phyloP scores from a whole-genome alignment of 2,113 vertebrate genomes.

The Anarrhichthys ocellatus region DNA sequence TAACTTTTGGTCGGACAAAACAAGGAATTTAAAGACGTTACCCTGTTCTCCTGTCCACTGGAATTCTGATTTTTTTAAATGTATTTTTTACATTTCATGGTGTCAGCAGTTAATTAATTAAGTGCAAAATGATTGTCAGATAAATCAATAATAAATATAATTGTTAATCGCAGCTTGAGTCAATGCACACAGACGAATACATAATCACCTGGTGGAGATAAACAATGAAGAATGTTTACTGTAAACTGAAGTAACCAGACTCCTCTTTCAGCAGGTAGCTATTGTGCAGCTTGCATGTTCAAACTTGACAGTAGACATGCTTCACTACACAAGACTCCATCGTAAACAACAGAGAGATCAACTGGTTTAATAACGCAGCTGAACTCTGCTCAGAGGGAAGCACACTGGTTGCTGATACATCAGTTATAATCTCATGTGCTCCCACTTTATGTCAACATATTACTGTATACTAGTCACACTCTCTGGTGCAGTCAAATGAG shows the following conservation, averaged over 20 bases:
- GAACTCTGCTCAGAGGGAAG: neutral
- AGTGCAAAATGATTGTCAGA: too few relatives aligned
- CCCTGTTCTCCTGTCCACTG: neutral
- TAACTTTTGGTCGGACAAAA: neutral
- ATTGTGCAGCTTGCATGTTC: slow-evolving; percentile 16
- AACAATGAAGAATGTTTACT: slow-evolving; percentile 37
- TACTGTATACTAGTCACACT: too few relatives aligned
- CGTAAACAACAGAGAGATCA: slow-evolving; percentile 3
- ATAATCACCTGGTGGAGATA: neutral
- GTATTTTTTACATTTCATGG: neutral
- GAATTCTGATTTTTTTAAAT: neutral
- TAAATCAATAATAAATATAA: neutral
- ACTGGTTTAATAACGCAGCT: neutral
- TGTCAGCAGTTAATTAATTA: neutral
- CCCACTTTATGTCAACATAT: neutral
- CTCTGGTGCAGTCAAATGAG: neutral
- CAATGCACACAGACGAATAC: too few relatives aligned
- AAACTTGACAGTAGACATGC: slow-evolving; percentile 13
- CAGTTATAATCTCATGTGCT: neutral
- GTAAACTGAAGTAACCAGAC: slow-evolving; percentile 46
- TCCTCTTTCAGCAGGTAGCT: slow-evolving; percentile 18
- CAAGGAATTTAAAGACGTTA: neutral
- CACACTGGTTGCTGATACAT: neutral
- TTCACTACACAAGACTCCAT: neutral
- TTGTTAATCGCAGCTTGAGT: neutral